A percentile compares a stretch with the other conserved stretches of the same genome.
Evolutionary conservation across 2,113 vertebrate species (phyloP).

Genomic region (Laticauda colubrina): DNA sequence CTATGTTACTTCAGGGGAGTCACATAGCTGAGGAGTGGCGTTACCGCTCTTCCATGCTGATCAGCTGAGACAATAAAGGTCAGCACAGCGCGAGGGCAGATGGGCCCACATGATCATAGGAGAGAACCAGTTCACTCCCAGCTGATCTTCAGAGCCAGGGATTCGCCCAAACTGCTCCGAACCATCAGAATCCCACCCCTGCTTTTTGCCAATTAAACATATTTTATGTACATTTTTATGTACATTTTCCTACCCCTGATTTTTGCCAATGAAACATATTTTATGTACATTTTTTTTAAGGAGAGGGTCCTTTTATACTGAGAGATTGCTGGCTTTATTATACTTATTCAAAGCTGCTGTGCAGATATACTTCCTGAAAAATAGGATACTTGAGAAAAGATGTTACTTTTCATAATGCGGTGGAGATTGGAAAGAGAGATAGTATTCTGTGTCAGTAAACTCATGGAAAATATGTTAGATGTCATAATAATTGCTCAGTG

Average conservation of each 20-base stretch:
- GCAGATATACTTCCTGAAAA: slow-evolving; percentile 73
- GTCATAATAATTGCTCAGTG: slow-evolving; percentile 76
- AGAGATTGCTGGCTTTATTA: slow-evolving; percentile 74
- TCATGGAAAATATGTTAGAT: slow-evolving; percentile 76
- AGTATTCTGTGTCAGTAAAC: slow-evolving; percentile 76
- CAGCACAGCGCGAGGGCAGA: no score
- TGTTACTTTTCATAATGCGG: slow-evolving; percentile 78
- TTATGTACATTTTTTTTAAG: slow-evolving; percentile 64
- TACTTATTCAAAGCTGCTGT: slow-evolving; percentile 69
- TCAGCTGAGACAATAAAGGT: no score
- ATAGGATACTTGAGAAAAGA: slow-evolving; percentile 74
- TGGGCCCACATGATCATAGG: no score
- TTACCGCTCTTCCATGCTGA: no score
- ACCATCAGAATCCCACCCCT: no score
- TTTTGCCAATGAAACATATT: slow-evolving; percentile 70
- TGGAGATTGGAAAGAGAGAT: slow-evolving; percentile 71
- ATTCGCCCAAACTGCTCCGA: no score
- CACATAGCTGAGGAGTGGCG: no score
- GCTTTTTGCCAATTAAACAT: slow-evolving; percentile 67
- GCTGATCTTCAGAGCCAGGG: no score
- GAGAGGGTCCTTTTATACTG: slow-evolving; percentile 64
- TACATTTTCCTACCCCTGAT: not conserved
- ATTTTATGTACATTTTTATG: slow-evolving; percentile 67
- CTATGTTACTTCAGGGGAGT: no score
- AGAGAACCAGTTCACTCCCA: no score